A percentile compares a stretch with the other conserved stretches of the same genome.
Evolutionary conservation across 1,140 invertebrate species (phyloP).

Genomic region (Brachionus koreanus): DNA sequence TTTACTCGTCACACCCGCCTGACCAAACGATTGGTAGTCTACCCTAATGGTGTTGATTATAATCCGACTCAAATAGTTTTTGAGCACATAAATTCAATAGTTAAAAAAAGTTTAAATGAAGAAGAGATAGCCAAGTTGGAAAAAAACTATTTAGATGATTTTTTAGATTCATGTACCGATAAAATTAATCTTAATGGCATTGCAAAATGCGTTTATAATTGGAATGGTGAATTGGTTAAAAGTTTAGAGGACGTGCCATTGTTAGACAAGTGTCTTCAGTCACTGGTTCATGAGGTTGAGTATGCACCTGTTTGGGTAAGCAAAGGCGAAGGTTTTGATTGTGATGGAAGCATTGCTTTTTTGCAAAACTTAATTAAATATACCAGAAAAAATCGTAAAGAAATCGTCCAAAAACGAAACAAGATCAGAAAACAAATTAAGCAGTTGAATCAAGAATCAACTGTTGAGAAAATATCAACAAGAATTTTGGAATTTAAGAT

Average conservation of each 20-base stretch:
- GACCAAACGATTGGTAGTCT: constrained; percentile 36
- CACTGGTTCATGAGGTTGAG: constrained; percentile 49
- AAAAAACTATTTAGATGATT: constrained; percentile 4
- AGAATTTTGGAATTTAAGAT: constrained; percentile 11
- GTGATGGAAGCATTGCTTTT: constrained; percentile 51
- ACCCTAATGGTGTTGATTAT: background rate
- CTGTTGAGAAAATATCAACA: background rate
- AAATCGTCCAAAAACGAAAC: constrained; percentile 46
- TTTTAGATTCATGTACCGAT: constrained; percentile 18
- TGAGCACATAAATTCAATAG: background rate
- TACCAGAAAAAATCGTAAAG: constrained; percentile 50
- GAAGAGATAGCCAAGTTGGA: constrained; percentile 6
- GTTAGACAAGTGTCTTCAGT: constrained; percentile 48
- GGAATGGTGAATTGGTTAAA: background rate
- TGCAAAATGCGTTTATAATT: constrained; percentile 39
- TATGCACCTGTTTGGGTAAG: constrained; percentile 58
- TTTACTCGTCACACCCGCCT: background rate
- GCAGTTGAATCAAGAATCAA: background rate
- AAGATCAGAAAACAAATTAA: constrained; percentile 12
- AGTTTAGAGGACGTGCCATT: constrained; percentile 2
- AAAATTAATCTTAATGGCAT: background rate
- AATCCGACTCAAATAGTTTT: background rate
- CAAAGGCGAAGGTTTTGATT: constrained; percentile 55
- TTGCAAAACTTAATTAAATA: constrained; percentile 50
- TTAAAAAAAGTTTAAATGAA: background rate